Percentiles rank a stretch among this genome's conserved stretches.
phyloP scores from a whole-genome alignment of 2,888 invertebrate species.

The Scrobipalpa atriplicella region DNA sequence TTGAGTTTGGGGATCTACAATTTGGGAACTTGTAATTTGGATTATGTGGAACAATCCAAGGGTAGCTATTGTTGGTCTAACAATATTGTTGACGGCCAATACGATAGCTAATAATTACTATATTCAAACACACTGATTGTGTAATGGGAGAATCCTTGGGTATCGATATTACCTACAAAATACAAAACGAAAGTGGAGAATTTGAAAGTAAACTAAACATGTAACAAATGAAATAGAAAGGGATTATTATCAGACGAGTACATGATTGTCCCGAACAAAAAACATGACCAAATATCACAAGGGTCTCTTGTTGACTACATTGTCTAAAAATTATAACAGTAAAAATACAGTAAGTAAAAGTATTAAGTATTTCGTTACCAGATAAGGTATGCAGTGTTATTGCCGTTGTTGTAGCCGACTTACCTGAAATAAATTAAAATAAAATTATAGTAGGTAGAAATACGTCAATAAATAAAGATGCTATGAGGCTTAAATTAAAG shows the following conservation, averaged over 20 bases:
- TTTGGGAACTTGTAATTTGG: conserved; percentile 45
- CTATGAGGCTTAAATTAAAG: no score
- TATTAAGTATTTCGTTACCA: neutral
- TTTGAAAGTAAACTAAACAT: no score
- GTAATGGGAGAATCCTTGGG: neutral
- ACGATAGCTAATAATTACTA: conserved; percentile 33
- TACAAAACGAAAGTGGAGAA: neutral
- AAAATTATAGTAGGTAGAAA: neutral
- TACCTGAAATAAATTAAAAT: neutral
- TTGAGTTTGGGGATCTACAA: conserved; percentile 52
- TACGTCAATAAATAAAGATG: no score
- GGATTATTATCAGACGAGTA: no score
- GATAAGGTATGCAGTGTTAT: neutral
- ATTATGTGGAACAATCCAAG: conserved; percentile 44
- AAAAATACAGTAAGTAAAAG: no score
- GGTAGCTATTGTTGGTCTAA: conserved; percentile 41
- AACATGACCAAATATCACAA: no score
- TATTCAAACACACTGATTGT: neutral
- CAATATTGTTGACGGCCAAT: conserved; percentile 27
- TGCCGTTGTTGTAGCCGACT: neutral
- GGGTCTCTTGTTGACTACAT: no score
- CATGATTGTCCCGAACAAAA: no score
- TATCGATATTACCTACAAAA: neutral
- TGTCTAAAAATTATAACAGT: no score
- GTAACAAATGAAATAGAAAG: neutral